phyloP scores from a whole-genome alignment of 2,797 vertebrate species.

The Scolopax rusticola region DNA sequence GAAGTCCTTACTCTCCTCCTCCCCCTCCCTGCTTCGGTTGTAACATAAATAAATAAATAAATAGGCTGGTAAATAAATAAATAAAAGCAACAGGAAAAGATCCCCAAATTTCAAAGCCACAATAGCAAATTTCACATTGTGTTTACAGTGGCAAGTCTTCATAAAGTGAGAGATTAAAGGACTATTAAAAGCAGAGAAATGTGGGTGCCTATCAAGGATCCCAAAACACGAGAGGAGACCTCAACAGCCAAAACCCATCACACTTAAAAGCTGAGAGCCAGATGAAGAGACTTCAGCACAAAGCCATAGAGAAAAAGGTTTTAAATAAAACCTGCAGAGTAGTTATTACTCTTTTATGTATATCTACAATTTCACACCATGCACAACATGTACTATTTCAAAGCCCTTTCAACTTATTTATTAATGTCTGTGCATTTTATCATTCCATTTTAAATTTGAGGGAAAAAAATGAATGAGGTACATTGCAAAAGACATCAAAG shows the following conservation, averaged over 20 bases:
- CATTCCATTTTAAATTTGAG: neutral
- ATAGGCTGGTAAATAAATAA: neutral
- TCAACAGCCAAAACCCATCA: neutral
- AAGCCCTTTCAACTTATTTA: constrained; percentile 63
- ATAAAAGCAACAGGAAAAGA: neutral
- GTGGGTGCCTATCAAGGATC: neutral
- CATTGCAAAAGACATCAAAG: constrained; percentile 28
- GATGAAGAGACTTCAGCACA: neutral
- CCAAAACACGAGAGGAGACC: neutral
- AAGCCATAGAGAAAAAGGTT: neutral
- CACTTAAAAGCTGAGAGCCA: neutral
- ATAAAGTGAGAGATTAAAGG: neutral
- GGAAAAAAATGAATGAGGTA: neutral
- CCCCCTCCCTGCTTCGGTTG: neutral
- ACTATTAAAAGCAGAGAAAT: neutral
- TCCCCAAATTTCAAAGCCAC: neutral
- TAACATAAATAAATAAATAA: neutral
- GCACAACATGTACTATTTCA: constrained; percentile 23
- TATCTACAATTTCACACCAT: constrained; percentile 35
- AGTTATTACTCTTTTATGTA: neutral
- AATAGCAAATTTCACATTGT: neutral
- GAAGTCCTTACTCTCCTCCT: neutral
- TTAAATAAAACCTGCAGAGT: constrained; percentile 16
- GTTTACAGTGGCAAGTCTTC: neutral
- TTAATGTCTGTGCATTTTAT: neutral